These are phyloP conservation scores for Oeneis ivallda DNA, from an alignment of 2,888 invertebrate genomes.

Conservation along the genomic window DNA sequence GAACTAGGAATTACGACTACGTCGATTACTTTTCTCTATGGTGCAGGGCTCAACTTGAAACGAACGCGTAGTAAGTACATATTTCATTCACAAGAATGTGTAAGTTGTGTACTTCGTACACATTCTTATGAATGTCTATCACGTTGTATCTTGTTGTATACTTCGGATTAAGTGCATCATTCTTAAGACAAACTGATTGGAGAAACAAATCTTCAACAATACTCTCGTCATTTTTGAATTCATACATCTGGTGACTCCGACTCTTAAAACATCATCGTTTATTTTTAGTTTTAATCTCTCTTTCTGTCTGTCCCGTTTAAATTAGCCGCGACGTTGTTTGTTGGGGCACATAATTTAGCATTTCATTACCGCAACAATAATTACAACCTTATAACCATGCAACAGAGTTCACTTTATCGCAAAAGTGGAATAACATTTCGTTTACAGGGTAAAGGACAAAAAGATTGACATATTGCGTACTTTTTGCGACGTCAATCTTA, in stretches of 20 bases:
- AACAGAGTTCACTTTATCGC: slow-evolving; percentile 14
- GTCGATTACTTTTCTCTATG: too few relatives aligned
- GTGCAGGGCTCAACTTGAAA: too few relatives aligned
- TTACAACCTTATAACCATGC: slow-evolving; percentile 3
- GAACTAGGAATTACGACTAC: too few relatives aligned
- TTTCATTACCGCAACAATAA: slow-evolving; percentile 31
- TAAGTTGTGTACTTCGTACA: too few relatives aligned
- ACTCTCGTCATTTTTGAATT: slow-evolving; percentile 33
- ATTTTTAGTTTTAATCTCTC: slow-evolving; percentile 59
- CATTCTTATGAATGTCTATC: too few relatives aligned
- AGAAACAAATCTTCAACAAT: slow-evolving; percentile 34
- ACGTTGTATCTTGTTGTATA: too few relatives aligned
- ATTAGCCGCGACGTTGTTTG: slow-evolving; percentile 64
- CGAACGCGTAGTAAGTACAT: too few relatives aligned
- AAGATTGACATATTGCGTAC: slow-evolving; percentile 67
- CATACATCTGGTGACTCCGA: slow-evolving; percentile 15
- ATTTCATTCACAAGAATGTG: too few relatives aligned
- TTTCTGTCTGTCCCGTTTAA: slow-evolving; percentile 61
- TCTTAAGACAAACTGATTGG: too few relatives aligned
- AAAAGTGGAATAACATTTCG: slow-evolving; percentile 14
- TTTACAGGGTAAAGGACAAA: slow-evolving; percentile 46
- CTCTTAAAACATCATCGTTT: slow-evolving; percentile 43
- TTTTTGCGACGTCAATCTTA: slow-evolving; percentile 54
- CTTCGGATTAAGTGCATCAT: too few relatives aligned
- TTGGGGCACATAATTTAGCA: slow-evolving; percentile 50